These are phyloP conservation scores for Dipodomys merriami DNA, from an alignment of 2,113 vertebrate species.

Conservation along the genomic window DNA sequence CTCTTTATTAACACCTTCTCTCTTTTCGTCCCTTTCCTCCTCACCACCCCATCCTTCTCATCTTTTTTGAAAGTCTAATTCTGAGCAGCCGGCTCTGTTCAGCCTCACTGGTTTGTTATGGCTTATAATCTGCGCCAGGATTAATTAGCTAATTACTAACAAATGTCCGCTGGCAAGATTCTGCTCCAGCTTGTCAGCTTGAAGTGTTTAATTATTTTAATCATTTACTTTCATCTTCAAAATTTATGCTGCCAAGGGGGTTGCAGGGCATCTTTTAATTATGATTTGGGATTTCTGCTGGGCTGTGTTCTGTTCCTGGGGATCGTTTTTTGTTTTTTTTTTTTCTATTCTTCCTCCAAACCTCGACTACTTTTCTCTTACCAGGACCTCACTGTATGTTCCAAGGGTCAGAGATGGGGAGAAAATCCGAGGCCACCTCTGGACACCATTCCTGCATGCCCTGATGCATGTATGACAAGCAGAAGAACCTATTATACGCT, in stretches of 20 bases:
- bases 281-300: constrained; percentile 86
- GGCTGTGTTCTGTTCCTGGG: constrained; percentile 73
- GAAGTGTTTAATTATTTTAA: constrained; percentile 99
- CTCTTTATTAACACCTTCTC: constrained; percentile 65
- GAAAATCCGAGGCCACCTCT: not conserved
- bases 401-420: not conserved
- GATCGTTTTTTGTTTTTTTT: constrained; percentile 44
- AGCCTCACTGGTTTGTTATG: constrained; percentile 99
- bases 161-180: constrained; percentile 99
- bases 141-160: constrained; percentile 99
- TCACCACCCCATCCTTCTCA: constrained; percentile 56
- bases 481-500: not conserved
- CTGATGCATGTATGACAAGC: not conserved
- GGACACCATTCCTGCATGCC: not conserved
- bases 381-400: not conserved
- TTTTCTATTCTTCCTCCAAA: constrained; percentile 80
- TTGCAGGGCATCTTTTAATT: constrained; percentile 99
- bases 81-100: constrained; percentile 93
- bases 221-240: constrained; percentile 99
- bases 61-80: constrained; percentile 87
- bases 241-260: constrained; percentile 97
- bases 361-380: constrained; percentile 26
- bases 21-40: constrained; percentile 65
- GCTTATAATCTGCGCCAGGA: constrained; percentile 99
- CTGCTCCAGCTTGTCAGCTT: constrained; percentile 98